These are phyloP conservation scores for Hirtodrosophila confusa DNA, from an alignment of 2,888 invertebrate species.

Conservation along the genomic window DNA sequence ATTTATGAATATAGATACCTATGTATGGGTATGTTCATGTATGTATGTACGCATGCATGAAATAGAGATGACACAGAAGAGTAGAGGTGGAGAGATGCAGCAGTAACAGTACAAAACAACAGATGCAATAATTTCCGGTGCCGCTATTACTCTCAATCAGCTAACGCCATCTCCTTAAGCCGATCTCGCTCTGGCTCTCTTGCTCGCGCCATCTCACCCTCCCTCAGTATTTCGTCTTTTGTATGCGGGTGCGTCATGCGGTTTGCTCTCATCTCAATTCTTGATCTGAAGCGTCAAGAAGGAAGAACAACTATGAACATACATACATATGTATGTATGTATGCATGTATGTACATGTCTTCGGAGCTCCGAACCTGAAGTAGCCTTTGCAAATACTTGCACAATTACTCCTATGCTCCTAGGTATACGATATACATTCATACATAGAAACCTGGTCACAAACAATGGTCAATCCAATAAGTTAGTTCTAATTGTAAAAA, in stretches of 20 bases:
- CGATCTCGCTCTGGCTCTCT: conserved; percentile 14
- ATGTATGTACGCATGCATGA: conserved; percentile 1
- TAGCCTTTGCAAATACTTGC: too few relatives aligned
- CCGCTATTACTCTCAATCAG: conserved; percentile 73
- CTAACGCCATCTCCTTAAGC: conserved; percentile 66
- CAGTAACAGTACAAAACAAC: conserved; percentile 60
- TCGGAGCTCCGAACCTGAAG: too few relatives aligned
- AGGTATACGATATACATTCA: too few relatives aligned
- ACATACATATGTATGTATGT: too few relatives aligned
- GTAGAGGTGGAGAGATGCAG: conserved; percentile 17
- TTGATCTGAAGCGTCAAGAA: conserved; percentile 15
- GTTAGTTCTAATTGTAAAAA: too few relatives aligned
- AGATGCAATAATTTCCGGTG: conserved; percentile 75
- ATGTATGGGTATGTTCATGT: too few relatives aligned
- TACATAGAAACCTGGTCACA: too few relatives aligned
- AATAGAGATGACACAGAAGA: conserved; percentile 23
- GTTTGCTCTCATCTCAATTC: conserved; percentile 26
- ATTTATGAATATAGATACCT: too few relatives aligned
- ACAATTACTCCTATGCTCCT: too few relatives aligned
- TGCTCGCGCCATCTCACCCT: background rate
- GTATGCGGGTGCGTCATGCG: conserved; percentile 46
- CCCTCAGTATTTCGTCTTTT: conserved; percentile 1
- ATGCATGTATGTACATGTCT: too few relatives aligned
- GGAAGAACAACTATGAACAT: background rate
- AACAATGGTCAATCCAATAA: too few relatives aligned